Evolutionary conservation across 1,140 invertebrate species (phyloP).

Genomic region (Tribolium madens): DNA sequence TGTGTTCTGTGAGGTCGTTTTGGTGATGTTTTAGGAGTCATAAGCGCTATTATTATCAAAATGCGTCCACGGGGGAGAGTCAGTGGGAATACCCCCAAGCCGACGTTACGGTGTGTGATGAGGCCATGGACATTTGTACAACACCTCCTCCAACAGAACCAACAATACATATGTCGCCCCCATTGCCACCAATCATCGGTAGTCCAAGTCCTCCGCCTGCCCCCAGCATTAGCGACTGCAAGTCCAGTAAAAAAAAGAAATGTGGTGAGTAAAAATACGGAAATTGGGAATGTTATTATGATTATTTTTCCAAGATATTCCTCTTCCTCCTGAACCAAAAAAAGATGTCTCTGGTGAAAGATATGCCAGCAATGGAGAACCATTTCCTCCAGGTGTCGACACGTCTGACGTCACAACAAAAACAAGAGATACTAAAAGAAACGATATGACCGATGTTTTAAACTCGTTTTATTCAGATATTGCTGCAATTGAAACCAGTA

Average conservation of each 20-base stretch:
- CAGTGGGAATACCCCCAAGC: constrained; percentile 78
- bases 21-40: constrained; percentile 71
- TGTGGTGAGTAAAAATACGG: constrained; percentile 26
- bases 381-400: constrained; percentile 70
- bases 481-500: constrained; percentile 67
- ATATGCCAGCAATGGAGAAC: constrained; percentile 60
- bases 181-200: constrained; percentile 57
- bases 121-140: constrained; percentile 74
- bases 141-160: constrained; percentile 67
- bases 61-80: constrained; percentile 70
- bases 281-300: too few relatives aligned
- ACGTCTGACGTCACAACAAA: constrained; percentile 63
- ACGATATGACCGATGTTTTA: constrained; percentile 66
- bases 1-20: constrained; percentile 47
- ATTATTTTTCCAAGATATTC: constrained; percentile 51
- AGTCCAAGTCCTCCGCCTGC: constrained; percentile 63
- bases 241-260: constrained; percentile 24
- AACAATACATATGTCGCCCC: constrained; percentile 56
- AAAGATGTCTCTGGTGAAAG: constrained; percentile 43
- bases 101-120: constrained; percentile 69
- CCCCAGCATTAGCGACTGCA: constrained; percentile 57
- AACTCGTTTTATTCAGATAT: constrained; percentile 75
- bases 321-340: constrained; percentile 51
- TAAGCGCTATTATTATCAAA: constrained; percentile 79
- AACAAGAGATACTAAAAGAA: constrained; percentile 63